Evolutionary conservation across 2,797 vertebrate species (phyloP).

Genomic region (Dryobates pubescens): DNA sequence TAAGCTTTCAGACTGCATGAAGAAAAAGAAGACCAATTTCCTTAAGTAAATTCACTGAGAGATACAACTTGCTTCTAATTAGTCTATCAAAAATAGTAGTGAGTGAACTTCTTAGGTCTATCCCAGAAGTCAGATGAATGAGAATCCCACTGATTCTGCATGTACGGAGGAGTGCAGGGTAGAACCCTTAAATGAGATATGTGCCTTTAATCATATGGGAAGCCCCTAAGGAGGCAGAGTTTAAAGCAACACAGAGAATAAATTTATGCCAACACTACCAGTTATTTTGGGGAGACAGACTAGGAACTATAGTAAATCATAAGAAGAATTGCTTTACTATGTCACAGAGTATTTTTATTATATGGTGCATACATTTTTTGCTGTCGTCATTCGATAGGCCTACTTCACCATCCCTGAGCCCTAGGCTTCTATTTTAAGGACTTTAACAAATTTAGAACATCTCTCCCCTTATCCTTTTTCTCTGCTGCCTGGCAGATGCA

Average conservation of each 20-base stretch:
- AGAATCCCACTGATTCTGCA: not conserved
- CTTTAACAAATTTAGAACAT: not conserved
- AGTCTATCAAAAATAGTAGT: not conserved
- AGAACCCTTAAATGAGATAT: not conserved
- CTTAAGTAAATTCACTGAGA: not conserved
- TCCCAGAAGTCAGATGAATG: not conserved
- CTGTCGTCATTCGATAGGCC: not conserved
- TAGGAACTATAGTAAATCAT: conserved; percentile 6
- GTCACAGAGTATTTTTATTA: not conserved
- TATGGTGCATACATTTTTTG: not conserved
- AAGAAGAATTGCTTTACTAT: conserved; percentile 6
- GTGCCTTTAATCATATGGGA: not conserved
- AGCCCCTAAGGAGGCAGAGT: not conserved
- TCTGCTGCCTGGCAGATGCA: not conserved
- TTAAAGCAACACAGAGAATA: not conserved
- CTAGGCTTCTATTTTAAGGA: not conserved
- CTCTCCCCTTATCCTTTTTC: not conserved
- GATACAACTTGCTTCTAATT: not conserved
- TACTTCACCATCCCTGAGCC: not conserved
- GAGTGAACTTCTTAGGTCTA: not conserved
- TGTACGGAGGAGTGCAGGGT: not conserved
- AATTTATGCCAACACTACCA: not conserved
- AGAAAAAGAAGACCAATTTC: not conserved
- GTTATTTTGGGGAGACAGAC: not conserved
- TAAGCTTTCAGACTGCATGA: not conserved